Conservation (phyloP, 2,113 vertebrate genomes). For the Salminus brasiliensis region DNA sequence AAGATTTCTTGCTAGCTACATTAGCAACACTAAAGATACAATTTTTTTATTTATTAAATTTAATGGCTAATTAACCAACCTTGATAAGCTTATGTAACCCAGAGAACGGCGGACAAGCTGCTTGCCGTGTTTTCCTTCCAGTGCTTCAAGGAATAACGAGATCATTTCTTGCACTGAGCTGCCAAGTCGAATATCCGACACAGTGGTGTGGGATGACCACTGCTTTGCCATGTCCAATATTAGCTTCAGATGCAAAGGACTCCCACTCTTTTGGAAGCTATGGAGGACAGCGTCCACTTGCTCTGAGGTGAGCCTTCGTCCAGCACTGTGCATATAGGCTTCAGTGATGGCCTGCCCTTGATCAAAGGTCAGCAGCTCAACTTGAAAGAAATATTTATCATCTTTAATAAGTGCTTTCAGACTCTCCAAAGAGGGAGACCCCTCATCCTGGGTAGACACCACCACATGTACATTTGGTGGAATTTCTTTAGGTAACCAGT, state of each 20-base stretch:
- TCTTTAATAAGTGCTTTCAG: conserved; percentile 48
- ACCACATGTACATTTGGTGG: conserved; percentile 77
- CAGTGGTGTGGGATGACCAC: conserved; percentile 74
- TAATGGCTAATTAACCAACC: conserved; percentile 34
- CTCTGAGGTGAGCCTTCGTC: conserved; percentile 55
- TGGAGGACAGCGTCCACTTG: conserved; percentile 67
- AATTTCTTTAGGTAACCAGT: conserved; percentile 76
- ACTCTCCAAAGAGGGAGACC: conserved; percentile 49
- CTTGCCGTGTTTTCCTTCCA: conserved; percentile 78
- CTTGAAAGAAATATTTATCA: conserved; percentile 65
- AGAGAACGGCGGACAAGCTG: conserved; percentile 73
- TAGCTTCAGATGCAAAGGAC: conserved; percentile 76
- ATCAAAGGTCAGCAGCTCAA: conserved; percentile 63
- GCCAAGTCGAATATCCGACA: conserved; percentile 59
- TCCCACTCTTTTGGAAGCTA: conserved; percentile 66
- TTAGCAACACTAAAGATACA: too few relatives aligned
- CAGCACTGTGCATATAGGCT: conserved; percentile 55
- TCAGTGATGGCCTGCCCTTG: conserved; percentile 71
- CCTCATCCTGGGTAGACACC: conserved; percentile 67
- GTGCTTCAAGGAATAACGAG: conserved; percentile 67
- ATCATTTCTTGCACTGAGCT: conserved; percentile 65
- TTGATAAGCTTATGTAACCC: conserved; percentile 71
- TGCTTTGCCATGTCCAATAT: conserved; percentile 71
- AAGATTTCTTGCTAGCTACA: too few relatives aligned
- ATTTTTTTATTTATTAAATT: too few relatives aligned